Conservation (phyloP, 2,888 invertebrate genomes). For the Campaea margaritaria region DNA sequence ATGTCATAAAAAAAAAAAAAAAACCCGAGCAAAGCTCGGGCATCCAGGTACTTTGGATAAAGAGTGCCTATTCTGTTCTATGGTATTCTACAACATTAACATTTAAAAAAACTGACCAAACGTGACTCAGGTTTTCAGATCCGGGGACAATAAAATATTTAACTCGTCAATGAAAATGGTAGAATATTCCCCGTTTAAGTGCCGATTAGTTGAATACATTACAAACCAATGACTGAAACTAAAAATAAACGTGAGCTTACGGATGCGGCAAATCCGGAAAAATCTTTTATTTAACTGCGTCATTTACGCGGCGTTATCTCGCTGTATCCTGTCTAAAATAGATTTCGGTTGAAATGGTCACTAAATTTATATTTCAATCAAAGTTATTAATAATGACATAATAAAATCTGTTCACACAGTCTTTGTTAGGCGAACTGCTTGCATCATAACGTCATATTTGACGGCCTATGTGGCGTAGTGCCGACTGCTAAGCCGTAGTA, state of each 20-base stretch:
- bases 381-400: not conserved
- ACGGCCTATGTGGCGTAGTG: no score
- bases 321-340: constrained; percentile 18
- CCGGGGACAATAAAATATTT: not conserved
- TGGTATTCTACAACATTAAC: no score
- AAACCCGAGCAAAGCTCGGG: no score
- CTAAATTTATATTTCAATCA: not conserved
- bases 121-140: not conserved
- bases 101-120: no score
- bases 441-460: no score
- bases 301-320: constrained; percentile 14
- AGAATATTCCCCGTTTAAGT: constrained; percentile 13
- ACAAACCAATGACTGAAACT: constrained; percentile 43
- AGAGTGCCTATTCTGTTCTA: no score
- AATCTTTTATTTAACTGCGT: constrained; percentile 28
- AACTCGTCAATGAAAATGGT: no score
- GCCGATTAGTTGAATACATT: constrained; percentile 63
- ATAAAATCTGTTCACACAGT: not conserved
- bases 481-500: no score
- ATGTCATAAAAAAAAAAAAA: no score
- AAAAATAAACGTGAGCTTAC: constrained; percentile 48
- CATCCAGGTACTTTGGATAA: no score
- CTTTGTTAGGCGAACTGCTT: no score
- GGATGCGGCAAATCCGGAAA: constrained; percentile 48
- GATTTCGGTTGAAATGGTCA: constrained; percentile 8